These are phyloP conservation scores for Chloroclystis v-ata DNA, from an alignment of 2,888 invertebrate genomes.

Conservation along the genomic window DNA sequence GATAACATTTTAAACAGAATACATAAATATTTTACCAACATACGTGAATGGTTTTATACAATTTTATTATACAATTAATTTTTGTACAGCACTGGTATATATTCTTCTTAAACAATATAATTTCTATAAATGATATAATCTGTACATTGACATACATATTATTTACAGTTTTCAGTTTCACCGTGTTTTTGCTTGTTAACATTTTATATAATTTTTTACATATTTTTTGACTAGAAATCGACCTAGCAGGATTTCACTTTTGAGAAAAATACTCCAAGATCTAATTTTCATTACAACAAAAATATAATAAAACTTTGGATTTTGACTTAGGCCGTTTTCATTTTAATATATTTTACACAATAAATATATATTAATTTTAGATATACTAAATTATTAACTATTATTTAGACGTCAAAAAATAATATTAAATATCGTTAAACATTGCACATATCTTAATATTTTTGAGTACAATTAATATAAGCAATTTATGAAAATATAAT, in stretches of 20 bases:
- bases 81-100: slow-evolving; percentile 25
- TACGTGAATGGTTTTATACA: too few relatives aligned
- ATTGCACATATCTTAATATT: too few relatives aligned
- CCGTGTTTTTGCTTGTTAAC: slow-evolving; percentile 13
- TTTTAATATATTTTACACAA: neutral
- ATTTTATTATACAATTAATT: too few relatives aligned
- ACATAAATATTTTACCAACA: too few relatives aligned
- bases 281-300: slow-evolving; percentile 8
- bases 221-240: slow-evolving; percentile 18
- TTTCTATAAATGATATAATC: slow-evolving; percentile 14
- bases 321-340: slow-evolving; percentile 18
- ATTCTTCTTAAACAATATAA: slow-evolving; percentile 13
- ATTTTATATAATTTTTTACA: neutral
- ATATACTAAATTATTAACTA: neutral
- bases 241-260: slow-evolving; percentile 13
- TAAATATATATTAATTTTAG: neutral
- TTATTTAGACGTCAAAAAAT: neutral
- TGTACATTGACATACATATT: slow-evolving; percentile 23
- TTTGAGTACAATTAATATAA: too few relatives aligned
- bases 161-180: slow-evolving; percentile 10
- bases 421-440: too few relatives aligned
- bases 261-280: slow-evolving; percentile 14
- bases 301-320: slow-evolving; percentile 14
- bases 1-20: too few relatives aligned
- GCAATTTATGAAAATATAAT: too few relatives aligned